Evolutionary conservation across 2,888 invertebrate species (phyloP).

Genomic region (Opisthograptis luteolata): DNA sequence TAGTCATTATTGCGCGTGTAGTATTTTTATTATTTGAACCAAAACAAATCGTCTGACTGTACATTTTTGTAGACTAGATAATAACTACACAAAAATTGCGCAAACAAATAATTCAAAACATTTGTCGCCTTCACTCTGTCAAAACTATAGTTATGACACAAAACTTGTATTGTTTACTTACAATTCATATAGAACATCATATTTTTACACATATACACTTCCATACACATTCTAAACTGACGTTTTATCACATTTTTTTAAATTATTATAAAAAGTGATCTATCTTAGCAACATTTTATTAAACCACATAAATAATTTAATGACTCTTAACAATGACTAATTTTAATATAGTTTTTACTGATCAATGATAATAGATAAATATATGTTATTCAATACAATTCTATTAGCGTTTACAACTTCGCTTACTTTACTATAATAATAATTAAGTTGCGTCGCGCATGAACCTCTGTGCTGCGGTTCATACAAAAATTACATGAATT

Average conservation of each 20-base stretch:
- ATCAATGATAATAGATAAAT: slow-evolving; percentile 4
- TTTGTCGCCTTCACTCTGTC: slow-evolving; percentile 24
- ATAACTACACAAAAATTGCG: slow-evolving; percentile 43
- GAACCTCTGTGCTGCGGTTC: neutral
- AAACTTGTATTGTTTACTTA: slow-evolving; percentile 54
- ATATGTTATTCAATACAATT: slow-evolving; percentile 4
- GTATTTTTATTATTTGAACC: neutral
- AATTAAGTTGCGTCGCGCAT: neutral
- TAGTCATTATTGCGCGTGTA: neutral
- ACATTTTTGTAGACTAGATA: slow-evolving; percentile 57
- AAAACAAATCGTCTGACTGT: too few species aligned
- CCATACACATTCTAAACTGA: slow-evolving; percentile 48
- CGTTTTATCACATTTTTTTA: slow-evolving; percentile 59
- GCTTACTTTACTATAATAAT: neutral
- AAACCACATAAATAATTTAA: slow-evolving; percentile 72
- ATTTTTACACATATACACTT: slow-evolving; percentile 47
- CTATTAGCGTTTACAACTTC: neutral
- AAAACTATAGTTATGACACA: slow-evolving; percentile 61
- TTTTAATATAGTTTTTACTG: slow-evolving; percentile 30
- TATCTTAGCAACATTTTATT: slow-evolving; percentile 59
- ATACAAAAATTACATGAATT: neutral
- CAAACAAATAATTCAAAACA: slow-evolving; percentile 30
- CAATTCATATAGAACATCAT: slow-evolving; percentile 57
- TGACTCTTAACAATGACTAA: slow-evolving; percentile 72
- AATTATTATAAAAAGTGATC: slow-evolving; percentile 44